These are phyloP conservation scores for Chrysaora quinquecirrha DNA, from an alignment of 30 jellyfish, hydroid and myxozoan species.

Conservation along the genomic window DNA sequence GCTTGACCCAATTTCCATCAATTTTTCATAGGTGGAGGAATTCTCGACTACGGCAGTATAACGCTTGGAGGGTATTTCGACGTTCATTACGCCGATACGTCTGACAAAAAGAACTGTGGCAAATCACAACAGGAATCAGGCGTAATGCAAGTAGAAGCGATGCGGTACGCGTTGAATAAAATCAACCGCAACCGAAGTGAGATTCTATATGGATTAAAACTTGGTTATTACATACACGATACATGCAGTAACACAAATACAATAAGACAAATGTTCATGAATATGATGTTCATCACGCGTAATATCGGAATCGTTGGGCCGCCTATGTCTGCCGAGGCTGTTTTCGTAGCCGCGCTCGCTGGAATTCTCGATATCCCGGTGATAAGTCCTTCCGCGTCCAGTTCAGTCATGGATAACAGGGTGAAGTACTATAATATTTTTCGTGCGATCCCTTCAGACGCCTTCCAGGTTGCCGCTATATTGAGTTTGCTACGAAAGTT, in stretches of 20 bases:
- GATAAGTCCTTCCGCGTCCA: slow-evolving; percentile 54
- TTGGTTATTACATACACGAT: slow-evolving; percentile 4
- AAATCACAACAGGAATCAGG: background rate
- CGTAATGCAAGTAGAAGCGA: slow-evolving; percentile 34
- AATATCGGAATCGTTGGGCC: slow-evolving; percentile 35
- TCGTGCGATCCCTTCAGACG: slow-evolving; percentile 77
- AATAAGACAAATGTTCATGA: background rate
- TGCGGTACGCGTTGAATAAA: slow-evolving; percentile 23
- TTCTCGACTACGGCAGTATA: too few species aligned
- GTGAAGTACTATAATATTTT: slow-evolving; percentile 20
- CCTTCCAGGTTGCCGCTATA: slow-evolving; percentile 36
- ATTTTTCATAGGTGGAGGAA: too few species aligned
- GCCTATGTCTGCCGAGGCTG: slow-evolving; percentile 36
- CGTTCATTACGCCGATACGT: slow-evolving; percentile 20
- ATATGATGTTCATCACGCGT: too few species aligned
- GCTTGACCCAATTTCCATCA: too few species aligned
- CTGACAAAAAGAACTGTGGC: slow-evolving; percentile 20
- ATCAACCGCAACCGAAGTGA: slow-evolving; percentile 2
- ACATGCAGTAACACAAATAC: slow-evolving; percentile 14
- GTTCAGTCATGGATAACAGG: slow-evolving; percentile 42
- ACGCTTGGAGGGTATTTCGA: slow-evolving; percentile 23
- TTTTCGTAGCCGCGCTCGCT: slow-evolving; percentile 4
- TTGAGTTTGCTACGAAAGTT: slow-evolving; percentile 31
- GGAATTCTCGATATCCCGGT: background rate
- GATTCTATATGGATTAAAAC: background rate